Base-by-base conservation (phyloP, 1,140 invertebrate species). In the Steinernema khuongi region DNA sequence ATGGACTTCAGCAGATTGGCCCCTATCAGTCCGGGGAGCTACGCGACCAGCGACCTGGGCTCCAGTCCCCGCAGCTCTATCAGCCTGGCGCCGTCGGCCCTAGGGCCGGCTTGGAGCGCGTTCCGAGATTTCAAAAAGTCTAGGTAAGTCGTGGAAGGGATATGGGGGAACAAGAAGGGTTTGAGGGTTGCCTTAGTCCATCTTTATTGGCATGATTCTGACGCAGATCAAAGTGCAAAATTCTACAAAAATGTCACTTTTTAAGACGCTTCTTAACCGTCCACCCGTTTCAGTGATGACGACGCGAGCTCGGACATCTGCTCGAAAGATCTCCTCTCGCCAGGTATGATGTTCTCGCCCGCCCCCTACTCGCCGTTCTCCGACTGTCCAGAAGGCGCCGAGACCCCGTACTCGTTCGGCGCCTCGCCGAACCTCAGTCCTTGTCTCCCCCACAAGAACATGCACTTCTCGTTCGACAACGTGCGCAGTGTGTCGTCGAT, bases 341-440 rank as follows among this genome's bases (percentile, higher is more conserved):
- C 81, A n/a, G 76, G 81, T n/a, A 74, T 74, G 31, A 33, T 79
- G 29, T 70, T 83, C 14, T 83, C 81, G 14, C 81, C 81, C 0
- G 81, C 83, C 31, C 81, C 81, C 7, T 83, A 80, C 41, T 83
- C 81, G 1, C 81, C 81, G 1, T 83, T 85, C 66, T 83, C 81
- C n/a, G 83, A 83, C 67, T 84, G 74, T 68, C 60, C 69, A 7
- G 77, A 72, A 36, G 70, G 71, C 29, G 60, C 79, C 30, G 82
- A 78, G 50, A 85, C 81, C 17, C 81, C 81, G 4, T 83, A 82
- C 60, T 84, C 81, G 29, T 76, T 50, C 29, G 74, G 70, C 33
- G 67, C 81, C 32, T 85, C 83, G 30, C 81, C 81, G 18, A 82
- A 81, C 69, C 69, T 83, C n/a, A 79, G 75, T 22, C 81, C 81